Evolutionary conservation across 2,113 vertebrate species (phyloP).

Genomic region (Chionis minor): DNA sequence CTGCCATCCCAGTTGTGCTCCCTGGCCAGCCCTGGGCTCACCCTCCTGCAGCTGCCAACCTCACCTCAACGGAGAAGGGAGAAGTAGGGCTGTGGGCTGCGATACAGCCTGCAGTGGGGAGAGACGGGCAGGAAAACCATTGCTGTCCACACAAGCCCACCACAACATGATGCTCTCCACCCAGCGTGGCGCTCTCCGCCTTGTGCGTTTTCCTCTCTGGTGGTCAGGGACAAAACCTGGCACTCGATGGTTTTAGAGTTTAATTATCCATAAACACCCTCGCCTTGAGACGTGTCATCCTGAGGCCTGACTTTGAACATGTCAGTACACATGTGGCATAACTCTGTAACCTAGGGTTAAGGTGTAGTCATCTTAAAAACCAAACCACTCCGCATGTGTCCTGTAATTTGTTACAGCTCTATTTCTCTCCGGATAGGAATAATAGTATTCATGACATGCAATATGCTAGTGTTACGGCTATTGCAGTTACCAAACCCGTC

Average conservation of each 20-base stretch:
- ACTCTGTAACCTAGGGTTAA: not conserved
- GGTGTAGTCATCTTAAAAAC: not conserved
- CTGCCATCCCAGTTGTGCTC: not conserved
- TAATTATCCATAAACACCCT: not conserved
- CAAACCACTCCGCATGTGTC: not conserved
- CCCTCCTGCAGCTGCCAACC: not conserved
- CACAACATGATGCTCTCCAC: not conserved
- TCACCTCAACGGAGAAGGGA: not conserved
- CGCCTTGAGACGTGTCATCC: not conserved
- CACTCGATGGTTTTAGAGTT: not conserved
- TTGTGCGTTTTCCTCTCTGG: not conserved
- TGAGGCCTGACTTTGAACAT: not conserved
- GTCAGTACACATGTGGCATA: not conserved
- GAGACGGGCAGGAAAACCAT: not conserved
- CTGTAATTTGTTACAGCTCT: not conserved
- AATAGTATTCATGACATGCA: not conserved
- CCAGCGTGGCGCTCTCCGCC: accelerated
- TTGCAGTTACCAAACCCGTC: not conserved
- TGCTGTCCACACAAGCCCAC: not conserved
- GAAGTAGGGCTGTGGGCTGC: not conserved
- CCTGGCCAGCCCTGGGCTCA: not conserved
- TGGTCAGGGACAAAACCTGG: not conserved
- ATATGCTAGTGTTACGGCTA: not conserved
- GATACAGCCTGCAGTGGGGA: not conserved
- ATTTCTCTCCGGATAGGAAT: not conserved